Percentiles rank a stretch among this genome's conserved stretches.
Conservation (phyloP, 2,113 vertebrate genomes). For the Butorides virescens region DNA sequence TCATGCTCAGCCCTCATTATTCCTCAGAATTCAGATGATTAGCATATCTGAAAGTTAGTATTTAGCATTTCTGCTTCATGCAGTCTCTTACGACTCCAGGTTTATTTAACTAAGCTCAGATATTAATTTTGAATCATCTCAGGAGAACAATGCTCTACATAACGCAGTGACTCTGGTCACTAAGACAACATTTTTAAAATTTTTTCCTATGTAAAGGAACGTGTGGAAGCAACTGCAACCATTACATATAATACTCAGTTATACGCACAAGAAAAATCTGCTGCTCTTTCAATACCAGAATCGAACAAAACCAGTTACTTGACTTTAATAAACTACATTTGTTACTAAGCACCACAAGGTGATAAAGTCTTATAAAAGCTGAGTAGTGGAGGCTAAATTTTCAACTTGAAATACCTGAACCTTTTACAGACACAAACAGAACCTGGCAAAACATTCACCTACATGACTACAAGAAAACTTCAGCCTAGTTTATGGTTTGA, state of each 20-base stretch:
- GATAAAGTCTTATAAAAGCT: neutral
- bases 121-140: conserved; percentile 10
- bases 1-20: neutral
- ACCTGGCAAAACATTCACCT: neutral
- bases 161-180: neutral
- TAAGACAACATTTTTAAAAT: neutral
- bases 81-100: neutral
- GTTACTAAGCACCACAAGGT: neutral
- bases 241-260: neutral
- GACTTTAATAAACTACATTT: neutral
- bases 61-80: neutral
- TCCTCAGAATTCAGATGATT: neutral
- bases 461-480: rapidly evolving
- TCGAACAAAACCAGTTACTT: neutral
- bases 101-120: conserved; percentile 15
- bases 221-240: neutral
- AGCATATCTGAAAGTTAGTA: neutral
- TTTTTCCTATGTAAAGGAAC: neutral
- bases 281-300: neutral
- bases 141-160: neutral
- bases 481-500: neutral
- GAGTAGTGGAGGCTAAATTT: neutral
- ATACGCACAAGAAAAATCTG: neutral
- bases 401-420: neutral
- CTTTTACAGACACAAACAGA: neutral